These are phyloP conservation scores for Poecilia gillii DNA, from an alignment of 2,797 vertebrate genomes.

Conservation along the genomic window DNA sequence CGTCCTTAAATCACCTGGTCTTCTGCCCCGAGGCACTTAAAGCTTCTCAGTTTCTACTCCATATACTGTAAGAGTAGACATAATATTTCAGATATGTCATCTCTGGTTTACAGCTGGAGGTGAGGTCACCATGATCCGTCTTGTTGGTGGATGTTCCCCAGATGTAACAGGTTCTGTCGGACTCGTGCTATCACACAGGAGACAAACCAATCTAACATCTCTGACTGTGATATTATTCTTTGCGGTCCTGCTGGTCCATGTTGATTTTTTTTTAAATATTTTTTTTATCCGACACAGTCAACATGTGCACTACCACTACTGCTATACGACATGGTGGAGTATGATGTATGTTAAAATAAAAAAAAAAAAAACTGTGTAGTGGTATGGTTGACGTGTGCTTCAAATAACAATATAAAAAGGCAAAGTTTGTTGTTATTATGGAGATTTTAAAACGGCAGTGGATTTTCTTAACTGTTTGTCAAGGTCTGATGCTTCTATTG, in stretches of 20 bases:
- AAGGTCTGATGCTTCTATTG: too few relatives aligned
- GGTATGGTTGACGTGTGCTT: background rate
- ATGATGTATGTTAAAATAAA: background rate
- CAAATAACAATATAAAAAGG: background rate
- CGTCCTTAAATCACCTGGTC: background rate
- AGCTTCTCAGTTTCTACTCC: background rate
- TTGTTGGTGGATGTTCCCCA: background rate
- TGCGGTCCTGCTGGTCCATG: background rate
- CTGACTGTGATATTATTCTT: background rate
- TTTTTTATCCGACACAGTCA: background rate
- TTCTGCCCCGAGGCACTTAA: background rate
- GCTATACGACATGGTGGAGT: background rate
- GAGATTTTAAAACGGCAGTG: too few relatives aligned
- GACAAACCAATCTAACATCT: background rate
- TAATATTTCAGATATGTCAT: background rate
- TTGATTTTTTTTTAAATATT: too few relatives aligned
- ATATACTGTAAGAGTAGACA: background rate
- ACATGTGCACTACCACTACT: background rate
- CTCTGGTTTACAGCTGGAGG: background rate
- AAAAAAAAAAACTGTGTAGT: too few relatives aligned
- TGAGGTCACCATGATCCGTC: background rate
- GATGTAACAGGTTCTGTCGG: background rate
- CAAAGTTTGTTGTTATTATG: too few relatives aligned
- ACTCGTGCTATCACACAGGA: background rate
- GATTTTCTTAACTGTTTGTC: too few relatives aligned